These are phyloP conservation scores for Spilarctia lutea DNA, from an alignment of 2,888 invertebrate genomes.

Conservation along the genomic window DNA sequence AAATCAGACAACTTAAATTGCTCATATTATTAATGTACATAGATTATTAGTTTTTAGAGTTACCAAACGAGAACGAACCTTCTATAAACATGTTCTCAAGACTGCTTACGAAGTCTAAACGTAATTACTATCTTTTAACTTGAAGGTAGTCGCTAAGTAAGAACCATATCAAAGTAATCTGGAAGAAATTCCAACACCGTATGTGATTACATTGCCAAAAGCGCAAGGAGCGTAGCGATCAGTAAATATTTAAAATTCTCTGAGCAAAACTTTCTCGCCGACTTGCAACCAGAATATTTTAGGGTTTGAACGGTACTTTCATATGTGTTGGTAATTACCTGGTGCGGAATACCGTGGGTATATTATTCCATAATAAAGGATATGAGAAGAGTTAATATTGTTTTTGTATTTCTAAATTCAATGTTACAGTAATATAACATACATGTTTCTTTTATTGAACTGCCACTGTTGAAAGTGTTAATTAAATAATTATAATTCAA, in stretches of 20 bases:
- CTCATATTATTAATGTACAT: not conserved
- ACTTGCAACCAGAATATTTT: conserved; percentile 51
- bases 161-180: conserved; percentile 44
- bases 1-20: conserved; percentile 2
- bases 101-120: conserved; percentile 20
- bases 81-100: not conserved
- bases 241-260: conserved; percentile 57
- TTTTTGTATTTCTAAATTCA: not conserved
- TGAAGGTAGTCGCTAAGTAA: conserved; percentile 12
- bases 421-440: not conserved
- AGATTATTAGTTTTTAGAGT: not conserved
- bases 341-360: conserved; percentile 9
- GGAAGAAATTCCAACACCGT: conserved; percentile 42
- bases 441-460: not conserved
- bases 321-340: conserved; percentile 53
- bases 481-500: not conserved
- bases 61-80: not conserved
- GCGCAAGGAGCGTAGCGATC: conserved; percentile 52
- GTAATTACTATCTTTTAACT: conserved; percentile 20
- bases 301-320: conserved; percentile 47
- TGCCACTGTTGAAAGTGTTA: not conserved
- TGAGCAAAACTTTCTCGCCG: conserved; percentile 46
- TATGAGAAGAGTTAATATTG: not conserved
- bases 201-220: conserved; percentile 52
- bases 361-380: not conserved